Evolutionary conservation across 1,140 invertebrate species (phyloP), one percentile per base, ranked within the genome.

Genomic region (Heliconius melpomene): DNA sequence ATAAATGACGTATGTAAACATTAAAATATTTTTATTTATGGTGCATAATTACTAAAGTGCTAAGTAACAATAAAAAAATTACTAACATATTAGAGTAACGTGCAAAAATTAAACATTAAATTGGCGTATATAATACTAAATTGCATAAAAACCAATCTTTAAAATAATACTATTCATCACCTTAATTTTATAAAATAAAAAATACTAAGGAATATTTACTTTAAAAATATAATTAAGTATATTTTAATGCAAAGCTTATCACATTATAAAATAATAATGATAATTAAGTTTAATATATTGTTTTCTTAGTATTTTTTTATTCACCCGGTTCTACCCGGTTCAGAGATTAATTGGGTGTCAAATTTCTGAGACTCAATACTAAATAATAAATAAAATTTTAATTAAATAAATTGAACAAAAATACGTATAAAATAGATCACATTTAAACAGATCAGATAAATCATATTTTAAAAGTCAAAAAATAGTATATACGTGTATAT

Each of bases 11-110:
- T 72, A 57, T 36, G 1, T 50, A 78, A 83, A 83, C 82, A 75
- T 81, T 73, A 78, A 79, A 75, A 82, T 79, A 79, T 20, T 80
- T 80, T 78, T 80, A 84, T 84, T 82, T 72, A 78, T 75, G 74
- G 71, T 79, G 72, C 77, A 74, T 79, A 38, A 83, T 74, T 79
- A 74, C 75, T 66, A 66, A 29, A 57, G 20, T 57, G 11, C 60
- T 66, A 66, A 66, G 3, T 66, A 66, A 66, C 60, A 66, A 66
- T 66, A 66, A 66, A 66, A 66, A 13, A 72, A 72, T n/a, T 72
- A 36, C 29, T 72, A 40, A 3, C 20, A 72, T 72, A 20, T 38
- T 72, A n/a, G 40, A 72, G 71, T 20, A 72, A 72, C 36, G 29
- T 72, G 29, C 32, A 72, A 16, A 72, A 7, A 36, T 9, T 40